Evolutionary conservation across 2,797 vertebrate genomes (phyloP).

Genomic region (Chrysocyon brachyurus): DNA sequence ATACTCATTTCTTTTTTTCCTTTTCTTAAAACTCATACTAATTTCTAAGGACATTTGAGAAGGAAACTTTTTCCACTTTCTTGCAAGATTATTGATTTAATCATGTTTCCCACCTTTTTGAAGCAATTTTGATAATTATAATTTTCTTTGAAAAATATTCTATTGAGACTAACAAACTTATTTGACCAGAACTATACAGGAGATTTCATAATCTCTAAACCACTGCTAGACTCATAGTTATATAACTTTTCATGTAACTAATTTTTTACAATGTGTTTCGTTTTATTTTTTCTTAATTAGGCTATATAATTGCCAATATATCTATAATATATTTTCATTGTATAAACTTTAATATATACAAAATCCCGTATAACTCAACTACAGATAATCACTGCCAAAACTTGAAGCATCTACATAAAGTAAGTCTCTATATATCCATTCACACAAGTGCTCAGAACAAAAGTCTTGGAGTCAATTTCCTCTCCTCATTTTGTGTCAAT

Average conservation of each 20-base stretch:
- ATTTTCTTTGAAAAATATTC: slow-evolving; percentile 21
- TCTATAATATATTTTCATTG: not conserved
- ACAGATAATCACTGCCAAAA: not conserved
- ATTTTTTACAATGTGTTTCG: not conserved
- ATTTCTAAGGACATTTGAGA: not conserved
- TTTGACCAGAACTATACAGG: not conserved
- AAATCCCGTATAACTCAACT: not conserved
- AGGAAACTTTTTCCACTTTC: not conserved
- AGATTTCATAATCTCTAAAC: not conserved
- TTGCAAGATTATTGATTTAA: not conserved
- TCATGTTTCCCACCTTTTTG: not conserved
- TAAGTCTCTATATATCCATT: not conserved
- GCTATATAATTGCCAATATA: not conserved
- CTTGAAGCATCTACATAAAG: not conserved
- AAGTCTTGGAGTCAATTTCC: not conserved
- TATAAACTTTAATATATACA: not conserved
- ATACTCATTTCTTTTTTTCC: not conserved
- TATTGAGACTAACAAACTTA: not conserved
- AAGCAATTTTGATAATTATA: not conserved
- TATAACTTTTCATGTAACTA: not conserved
- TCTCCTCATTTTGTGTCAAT: not conserved
- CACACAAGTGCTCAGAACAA: not conserved
- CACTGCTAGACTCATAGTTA: not conserved
- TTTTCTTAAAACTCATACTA: not conserved
- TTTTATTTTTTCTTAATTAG: slow-evolving; percentile 28